These are phyloP conservation scores for Atethmia centrago DNA, from an alignment of 2,888 invertebrate genomes.

Conservation along the genomic window DNA sequence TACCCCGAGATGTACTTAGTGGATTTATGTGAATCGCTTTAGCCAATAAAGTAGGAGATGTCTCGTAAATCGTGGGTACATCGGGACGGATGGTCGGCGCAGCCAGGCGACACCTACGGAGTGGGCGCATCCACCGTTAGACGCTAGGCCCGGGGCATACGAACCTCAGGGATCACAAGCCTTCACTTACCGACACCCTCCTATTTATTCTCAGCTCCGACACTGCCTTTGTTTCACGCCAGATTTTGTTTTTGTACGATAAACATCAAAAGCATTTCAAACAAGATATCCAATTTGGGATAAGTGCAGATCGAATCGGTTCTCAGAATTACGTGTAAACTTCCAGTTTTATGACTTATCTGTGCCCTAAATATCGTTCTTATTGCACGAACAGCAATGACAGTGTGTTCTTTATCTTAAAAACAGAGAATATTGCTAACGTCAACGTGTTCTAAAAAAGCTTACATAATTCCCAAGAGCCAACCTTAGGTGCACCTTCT, in stretches of 20 bases:
- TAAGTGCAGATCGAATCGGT: slow-evolving; percentile 57
- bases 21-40: slow-evolving; percentile 88
- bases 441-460: slow-evolving; percentile 34
- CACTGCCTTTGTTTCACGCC: slow-evolving; percentile 61
- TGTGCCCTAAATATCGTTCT: slow-evolving; percentile 54
- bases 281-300: slow-evolving; percentile 59
- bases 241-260: slow-evolving; percentile 57
- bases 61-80: slow-evolving; percentile 86
- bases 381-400: slow-evolving; percentile 29
- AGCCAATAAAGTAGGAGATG: slow-evolving; percentile 88
- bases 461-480: slow-evolving; percentile 33
- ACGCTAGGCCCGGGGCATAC: slow-evolving; percentile 68
- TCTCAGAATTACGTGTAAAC: slow-evolving; percentile 56
- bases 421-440: slow-evolving; percentile 18
- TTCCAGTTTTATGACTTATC: slow-evolving; percentile 52
- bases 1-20: slow-evolving; percentile 77
- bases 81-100: slow-evolving; percentile 80
- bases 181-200: slow-evolving; percentile 66
- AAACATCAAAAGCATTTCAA: slow-evolving; percentile 59
- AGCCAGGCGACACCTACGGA: slow-evolving; percentile 83
- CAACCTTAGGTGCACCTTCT: slow-evolving; percentile 40
- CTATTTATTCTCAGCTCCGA: slow-evolving; percentile 59
- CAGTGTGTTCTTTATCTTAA: slow-evolving; percentile 28
- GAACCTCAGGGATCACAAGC: slow-evolving; percentile 68
- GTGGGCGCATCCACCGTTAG: slow-evolving; percentile 88